These are phyloP conservation scores for Neopelma chrysocephalum DNA, from an alignment of 2,797 vertebrate genomes.

Conservation along the genomic window DNA sequence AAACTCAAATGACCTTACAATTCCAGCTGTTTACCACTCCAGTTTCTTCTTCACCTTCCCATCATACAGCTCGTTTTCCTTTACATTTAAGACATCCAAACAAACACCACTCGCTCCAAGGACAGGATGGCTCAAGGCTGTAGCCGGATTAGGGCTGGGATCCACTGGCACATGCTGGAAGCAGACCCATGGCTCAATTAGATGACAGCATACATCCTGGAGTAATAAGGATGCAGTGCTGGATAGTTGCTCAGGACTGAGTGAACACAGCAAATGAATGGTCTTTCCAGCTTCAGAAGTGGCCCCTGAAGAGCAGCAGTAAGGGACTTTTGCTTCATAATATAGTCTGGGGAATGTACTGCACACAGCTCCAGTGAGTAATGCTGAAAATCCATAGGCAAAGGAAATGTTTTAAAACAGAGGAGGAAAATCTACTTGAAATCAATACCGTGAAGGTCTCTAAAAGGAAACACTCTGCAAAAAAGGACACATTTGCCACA, in stretches of 20 bases:
- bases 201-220: background rate
- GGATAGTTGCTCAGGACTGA: background rate
- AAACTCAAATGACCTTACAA: background rate
- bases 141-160: background rate
- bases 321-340: background rate
- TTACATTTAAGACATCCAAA: background rate
- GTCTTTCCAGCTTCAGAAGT: background rate
- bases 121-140: background rate
- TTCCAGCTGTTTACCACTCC: background rate
- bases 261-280: background rate
- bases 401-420: conserved; percentile 47
- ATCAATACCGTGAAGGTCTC: background rate
- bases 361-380: background rate
- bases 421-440: conserved; percentile 45
- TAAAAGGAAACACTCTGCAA: conserved; percentile 38
- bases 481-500: conserved; percentile 42
- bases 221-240: background rate
- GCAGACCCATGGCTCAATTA: background rate
- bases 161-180: background rate
- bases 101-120: background rate
- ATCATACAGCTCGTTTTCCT: background rate
- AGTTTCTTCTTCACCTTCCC: background rate
- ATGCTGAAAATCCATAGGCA: conserved; percentile 43
- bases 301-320: conserved; percentile 7
- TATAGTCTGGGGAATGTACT: background rate